phyloP scores from a whole-genome alignment of 2,888 invertebrate species.

The Antheraea assamensis region DNA sequence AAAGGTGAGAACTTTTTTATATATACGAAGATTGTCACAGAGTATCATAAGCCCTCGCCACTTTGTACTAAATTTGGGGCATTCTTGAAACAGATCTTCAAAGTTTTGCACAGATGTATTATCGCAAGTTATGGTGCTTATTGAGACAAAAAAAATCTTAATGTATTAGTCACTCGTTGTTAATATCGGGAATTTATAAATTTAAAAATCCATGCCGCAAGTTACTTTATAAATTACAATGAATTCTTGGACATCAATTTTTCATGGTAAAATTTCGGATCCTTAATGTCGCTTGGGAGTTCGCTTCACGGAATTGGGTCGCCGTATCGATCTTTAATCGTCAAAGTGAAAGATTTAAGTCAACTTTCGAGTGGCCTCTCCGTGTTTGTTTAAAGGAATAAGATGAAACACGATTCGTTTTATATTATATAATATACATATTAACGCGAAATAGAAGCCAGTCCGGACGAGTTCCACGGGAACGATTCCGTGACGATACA shows the following conservation, averaged over 20 bases:
- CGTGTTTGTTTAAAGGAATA: slow-evolving; percentile 1
- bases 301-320: neutral
- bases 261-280: slow-evolving; percentile 4
- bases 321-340: slow-evolving; percentile 8
- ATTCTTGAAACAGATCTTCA: too few species aligned
- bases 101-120: too few species aligned
- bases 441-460: neutral
- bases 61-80: too few species aligned
- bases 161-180: neutral
- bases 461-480: neutral
- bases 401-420: neutral
- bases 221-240: slow-evolving; percentile 1
- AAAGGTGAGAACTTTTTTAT: too few species aligned
- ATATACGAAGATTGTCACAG: too few species aligned
- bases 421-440: too few species aligned
- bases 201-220: neutral
- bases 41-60: too few species aligned
- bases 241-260: neutral
- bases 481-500: neutral
- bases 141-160: neutral
- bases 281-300: slow-evolving; percentile 1
- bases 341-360: slow-evolving; percentile 12
- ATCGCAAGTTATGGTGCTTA: too few species aligned
- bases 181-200: neutral
- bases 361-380: slow-evolving; percentile 4